Evolutionary conservation across 2,113 vertebrate genomes (phyloP).

Genomic region (Daphoenositta chrysoptera): DNA sequence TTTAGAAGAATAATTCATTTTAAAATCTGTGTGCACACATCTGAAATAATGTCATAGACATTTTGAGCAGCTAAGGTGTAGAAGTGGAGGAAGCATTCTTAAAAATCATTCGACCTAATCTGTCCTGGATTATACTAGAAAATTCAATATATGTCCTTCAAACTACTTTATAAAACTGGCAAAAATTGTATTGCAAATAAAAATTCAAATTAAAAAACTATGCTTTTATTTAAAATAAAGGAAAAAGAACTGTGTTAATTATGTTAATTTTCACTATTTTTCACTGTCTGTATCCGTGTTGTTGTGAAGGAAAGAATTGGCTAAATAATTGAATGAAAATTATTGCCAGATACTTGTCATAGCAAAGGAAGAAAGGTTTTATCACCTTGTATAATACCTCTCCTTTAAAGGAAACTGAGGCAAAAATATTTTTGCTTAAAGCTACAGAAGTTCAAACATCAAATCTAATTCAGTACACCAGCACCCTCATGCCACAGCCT

Average conservation of each 20-base stretch:
- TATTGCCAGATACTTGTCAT: background rate
- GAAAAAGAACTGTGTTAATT: background rate
- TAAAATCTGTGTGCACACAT: background rate
- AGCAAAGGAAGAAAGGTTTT: background rate
- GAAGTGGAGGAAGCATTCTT: background rate
- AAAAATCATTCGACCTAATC: background rate
- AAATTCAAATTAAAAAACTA: background rate
- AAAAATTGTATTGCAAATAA: background rate
- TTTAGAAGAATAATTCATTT: background rate
- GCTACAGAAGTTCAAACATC: background rate
- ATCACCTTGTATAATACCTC: background rate
- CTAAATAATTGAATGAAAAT: background rate
- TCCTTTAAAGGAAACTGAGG: background rate
- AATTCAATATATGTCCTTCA: background rate
- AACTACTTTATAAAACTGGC: background rate
- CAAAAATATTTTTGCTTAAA: background rate
- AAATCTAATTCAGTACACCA: background rate
- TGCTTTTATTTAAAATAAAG: background rate
- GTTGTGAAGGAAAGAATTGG: background rate
- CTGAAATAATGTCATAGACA: background rate
- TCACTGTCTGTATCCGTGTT: background rate
- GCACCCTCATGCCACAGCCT: rapidly evolving
- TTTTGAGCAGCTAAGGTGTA: background rate
- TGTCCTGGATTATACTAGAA: background rate
- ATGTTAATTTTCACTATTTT: background rate